A percentile compares a stretch with the other conserved stretches of the same genome.
These are phyloP conservation scores for Escarpia spicata DNA, from an alignment of 2,888 invertebrate genomes.

Conservation along the genomic window DNA sequence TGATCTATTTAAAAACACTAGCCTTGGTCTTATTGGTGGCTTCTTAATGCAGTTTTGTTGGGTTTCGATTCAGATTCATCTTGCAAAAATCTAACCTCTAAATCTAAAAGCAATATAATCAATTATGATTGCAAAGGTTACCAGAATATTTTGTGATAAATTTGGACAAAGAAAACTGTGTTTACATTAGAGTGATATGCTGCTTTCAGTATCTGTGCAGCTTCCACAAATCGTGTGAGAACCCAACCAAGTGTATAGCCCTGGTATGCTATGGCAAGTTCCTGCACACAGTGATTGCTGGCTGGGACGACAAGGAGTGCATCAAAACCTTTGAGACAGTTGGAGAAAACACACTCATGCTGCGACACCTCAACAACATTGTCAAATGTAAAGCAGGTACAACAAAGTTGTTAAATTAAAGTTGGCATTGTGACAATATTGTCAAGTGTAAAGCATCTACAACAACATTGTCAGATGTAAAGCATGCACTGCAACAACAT, in stretches of 20 bases:
- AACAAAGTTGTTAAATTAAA: not conserved
- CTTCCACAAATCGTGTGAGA: constrained; percentile 48
- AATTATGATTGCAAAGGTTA: not conserved
- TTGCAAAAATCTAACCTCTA: too few relatives aligned
- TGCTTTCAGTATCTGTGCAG: constrained; percentile 42
- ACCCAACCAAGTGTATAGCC: constrained; percentile 52
- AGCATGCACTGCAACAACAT: constrained; percentile 58
- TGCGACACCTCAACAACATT: constrained; percentile 54
- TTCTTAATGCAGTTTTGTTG: too few relatives aligned
- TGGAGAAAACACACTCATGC: constrained; percentile 50
- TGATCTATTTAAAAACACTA: not conserved
- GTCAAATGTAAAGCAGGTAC: constrained; percentile 59
- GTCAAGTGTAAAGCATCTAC: constrained; percentile 58
- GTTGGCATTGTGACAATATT: constrained; percentile 40
- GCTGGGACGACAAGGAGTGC: constrained; percentile 66
- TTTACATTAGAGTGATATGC: not conserved
- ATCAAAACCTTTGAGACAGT: constrained; percentile 57
- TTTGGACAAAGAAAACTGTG: not conserved
- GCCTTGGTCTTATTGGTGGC: not conserved
- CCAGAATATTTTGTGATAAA: not conserved
- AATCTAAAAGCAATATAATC: too few relatives aligned
- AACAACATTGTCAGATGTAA: constrained; percentile 53
- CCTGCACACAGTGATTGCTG: constrained; percentile 63
- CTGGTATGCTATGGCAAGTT: constrained; percentile 62
- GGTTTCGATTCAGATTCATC: too few relatives aligned